Evolutionary conservation across 1,140 invertebrate species (phyloP).

Genomic region (Brachionus paranguensis): DNA sequence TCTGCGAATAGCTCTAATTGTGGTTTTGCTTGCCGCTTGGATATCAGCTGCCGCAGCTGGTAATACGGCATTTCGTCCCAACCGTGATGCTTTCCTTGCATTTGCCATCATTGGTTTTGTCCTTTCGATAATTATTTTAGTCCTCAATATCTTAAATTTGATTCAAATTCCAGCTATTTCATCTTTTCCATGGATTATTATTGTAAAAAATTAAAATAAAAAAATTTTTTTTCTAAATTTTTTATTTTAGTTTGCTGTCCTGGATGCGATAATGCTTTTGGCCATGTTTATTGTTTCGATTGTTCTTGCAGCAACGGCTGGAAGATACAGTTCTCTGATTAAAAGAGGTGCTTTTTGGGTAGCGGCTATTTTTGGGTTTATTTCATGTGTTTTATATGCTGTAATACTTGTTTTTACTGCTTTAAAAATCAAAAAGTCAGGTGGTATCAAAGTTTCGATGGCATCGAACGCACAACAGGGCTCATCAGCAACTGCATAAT

Average conservation of each 20-base stretch:
- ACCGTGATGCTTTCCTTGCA: not conserved
- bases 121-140: not conserved
- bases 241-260: not conserved
- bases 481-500: not conserved
- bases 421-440: not conserved
- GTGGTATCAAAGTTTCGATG: not conserved
- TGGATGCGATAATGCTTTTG: not conserved
- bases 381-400: not conserved
- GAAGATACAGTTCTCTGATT: not conserved
- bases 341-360: not conserved
- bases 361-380: not conserved
- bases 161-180: not conserved
- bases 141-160: not conserved
- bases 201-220: not conserved
- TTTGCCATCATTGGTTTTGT: constrained; percentile 2
- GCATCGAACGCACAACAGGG: not conserved
- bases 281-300: not conserved
- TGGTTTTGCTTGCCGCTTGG: not conserved
- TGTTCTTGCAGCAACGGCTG: not conserved
- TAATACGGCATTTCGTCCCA: not conserved
- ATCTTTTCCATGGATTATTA: not conserved
- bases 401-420: not conserved
- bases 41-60: not conserved
- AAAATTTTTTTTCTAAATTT: not conserved
- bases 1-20: not conserved